A percentile compares a stretch with the other conserved stretches of the same genome.
Evolutionary conservation across 2,888 invertebrate species (phyloP).

Genomic region (Amphipoea oculea): DNA sequence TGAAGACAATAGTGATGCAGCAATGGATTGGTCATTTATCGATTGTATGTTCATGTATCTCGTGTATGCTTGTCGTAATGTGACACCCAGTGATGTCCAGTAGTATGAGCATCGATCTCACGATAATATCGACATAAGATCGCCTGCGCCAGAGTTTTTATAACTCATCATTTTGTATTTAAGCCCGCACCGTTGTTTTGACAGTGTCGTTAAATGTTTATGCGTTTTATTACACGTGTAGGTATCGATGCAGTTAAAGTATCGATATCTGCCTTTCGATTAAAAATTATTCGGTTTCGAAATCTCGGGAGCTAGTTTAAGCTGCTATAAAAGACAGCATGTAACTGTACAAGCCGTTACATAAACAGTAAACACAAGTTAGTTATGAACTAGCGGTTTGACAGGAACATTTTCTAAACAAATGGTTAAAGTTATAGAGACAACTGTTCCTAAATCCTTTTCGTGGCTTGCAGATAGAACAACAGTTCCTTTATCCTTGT

Average conservation of each 20-base stretch:
- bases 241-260: slow-evolving; percentile 48
- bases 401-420: slow-evolving; percentile 29
- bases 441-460: slow-evolving; percentile 8
- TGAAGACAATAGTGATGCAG: slow-evolving; percentile 5
- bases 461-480: background rate
- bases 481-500: slow-evolving; percentile 12
- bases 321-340: slow-evolving; percentile 54
- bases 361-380: slow-evolving; percentile 39
- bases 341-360: slow-evolving; percentile 28
- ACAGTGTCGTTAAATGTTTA: slow-evolving; percentile 62
- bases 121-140: slow-evolving; percentile 66
- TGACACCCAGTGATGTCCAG: slow-evolving; percentile 68
- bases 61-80: slow-evolving; percentile 43
- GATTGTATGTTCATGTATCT: slow-evolving; percentile 20
- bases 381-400: slow-evolving; percentile 31
- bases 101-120: slow-evolving; percentile 65
- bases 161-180: slow-evolving; percentile 65
- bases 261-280: slow-evolving; percentile 51
- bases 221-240: slow-evolving; percentile 54
- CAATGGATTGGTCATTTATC: slow-evolving; percentile 38
- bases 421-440: slow-evolving; percentile 29
- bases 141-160: slow-evolving; percentile 63
- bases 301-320: slow-evolving; percentile 54
- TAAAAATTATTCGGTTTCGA: slow-evolving; percentile 50
- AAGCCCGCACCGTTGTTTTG: slow-evolving; percentile 62